These are phyloP conservation scores for Thunnus thynnus DNA, from an alignment of 2,113 vertebrate genomes.

Conservation along the genomic window DNA sequence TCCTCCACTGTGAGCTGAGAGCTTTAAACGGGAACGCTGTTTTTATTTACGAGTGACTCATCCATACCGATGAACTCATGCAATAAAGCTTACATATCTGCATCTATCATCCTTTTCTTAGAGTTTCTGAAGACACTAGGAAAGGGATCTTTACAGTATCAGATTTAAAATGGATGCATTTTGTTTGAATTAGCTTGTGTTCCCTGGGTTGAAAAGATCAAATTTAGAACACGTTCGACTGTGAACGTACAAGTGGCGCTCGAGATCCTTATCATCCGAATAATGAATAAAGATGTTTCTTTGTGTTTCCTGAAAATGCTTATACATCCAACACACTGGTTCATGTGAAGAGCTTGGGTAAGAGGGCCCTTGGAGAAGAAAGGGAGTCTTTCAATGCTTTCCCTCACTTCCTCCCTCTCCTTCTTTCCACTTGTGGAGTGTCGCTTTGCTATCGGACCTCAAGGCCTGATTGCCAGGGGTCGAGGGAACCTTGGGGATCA, in stretches of 20 bases:
- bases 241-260: constrained; percentile 36
- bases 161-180: not conserved
- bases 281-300: constrained; percentile 63
- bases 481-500: constrained; percentile 69
- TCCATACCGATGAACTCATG: constrained; percentile 2
- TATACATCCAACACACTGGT: constrained; percentile 24
- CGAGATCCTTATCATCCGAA: constrained; percentile 53
- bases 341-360: constrained; percentile 54
- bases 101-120: not conserved
- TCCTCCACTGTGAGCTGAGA: not conserved
- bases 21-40: constrained; percentile 18
- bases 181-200: constrained; percentile 9
- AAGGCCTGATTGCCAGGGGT: constrained; percentile 61
- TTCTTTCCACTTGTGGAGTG: constrained; percentile 73
- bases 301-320: constrained; percentile 65
- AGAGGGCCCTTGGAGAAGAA: constrained; percentile 70
- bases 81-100: not conserved
- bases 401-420: constrained; percentile 64
- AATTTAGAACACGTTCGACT: not conserved
- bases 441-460: constrained; percentile 77
- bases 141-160: not conserved
- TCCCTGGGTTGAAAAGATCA: not conserved
- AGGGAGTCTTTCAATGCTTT: constrained; percentile 67
- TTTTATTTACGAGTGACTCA: constrained; percentile 19
- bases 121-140: not conserved